Evolutionary conservation across 2,888 invertebrate species (phyloP).

Genomic region (Tinea semifulvella): DNA sequence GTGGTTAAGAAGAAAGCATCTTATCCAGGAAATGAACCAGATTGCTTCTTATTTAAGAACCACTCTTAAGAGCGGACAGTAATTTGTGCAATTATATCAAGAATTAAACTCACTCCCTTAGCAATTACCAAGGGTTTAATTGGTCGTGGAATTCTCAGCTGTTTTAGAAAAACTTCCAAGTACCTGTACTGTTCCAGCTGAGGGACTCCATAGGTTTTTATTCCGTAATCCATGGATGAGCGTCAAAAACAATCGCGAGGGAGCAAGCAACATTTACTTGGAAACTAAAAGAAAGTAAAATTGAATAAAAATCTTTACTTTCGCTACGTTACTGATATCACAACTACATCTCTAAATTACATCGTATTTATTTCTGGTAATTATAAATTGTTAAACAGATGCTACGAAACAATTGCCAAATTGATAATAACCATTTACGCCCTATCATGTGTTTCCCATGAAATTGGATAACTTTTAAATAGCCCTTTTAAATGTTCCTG

Average conservation of each 20-base stretch:
- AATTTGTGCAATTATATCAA: neutral
- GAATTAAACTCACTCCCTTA: slow-evolving; percentile 2
- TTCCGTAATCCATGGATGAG: neutral
- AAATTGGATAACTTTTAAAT: slow-evolving; percentile 2
- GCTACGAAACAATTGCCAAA: neutral
- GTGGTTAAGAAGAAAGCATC: too few species aligned
- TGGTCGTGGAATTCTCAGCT: slow-evolving; percentile 11
- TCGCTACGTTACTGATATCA: neutral
- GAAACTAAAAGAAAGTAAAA: slow-evolving; percentile 7
- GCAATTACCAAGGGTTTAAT: slow-evolving; percentile 10
- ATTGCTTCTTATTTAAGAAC: neutral
- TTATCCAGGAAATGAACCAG: neutral
- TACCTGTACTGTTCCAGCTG: neutral
- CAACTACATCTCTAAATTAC: neutral
- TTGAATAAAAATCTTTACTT: slow-evolving; percentile 1
- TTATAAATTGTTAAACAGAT: slow-evolving; percentile 8
- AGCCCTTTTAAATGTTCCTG: slow-evolving; percentile 1
- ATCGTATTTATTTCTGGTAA: neutral
- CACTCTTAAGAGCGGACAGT: neutral
- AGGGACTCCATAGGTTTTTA: slow-evolving; percentile 4
- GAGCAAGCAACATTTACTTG: neutral
- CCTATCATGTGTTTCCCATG: slow-evolving; percentile 7
- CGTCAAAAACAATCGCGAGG: neutral
- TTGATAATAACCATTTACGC: neutral
- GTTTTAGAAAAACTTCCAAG: slow-evolving; percentile 1